Evolutionary conservation across 2,797 vertebrate genomes (phyloP).

Genomic region (Liparis tanakae): DNA sequence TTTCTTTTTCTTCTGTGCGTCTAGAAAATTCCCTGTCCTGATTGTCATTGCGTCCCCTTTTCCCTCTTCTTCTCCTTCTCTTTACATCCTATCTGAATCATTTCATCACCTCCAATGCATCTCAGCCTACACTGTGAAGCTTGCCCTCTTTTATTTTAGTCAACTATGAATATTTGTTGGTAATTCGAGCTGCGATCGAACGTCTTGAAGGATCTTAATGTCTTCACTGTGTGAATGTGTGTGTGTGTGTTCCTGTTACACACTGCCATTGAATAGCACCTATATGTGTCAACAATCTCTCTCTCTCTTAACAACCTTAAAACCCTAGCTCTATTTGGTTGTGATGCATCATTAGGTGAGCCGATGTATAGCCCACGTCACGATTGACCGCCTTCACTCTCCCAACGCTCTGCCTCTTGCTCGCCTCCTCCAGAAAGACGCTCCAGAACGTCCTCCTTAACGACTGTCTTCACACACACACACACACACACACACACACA

Average conservation of each 20-base stretch:
- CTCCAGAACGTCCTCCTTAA: slow-evolving; percentile 22
- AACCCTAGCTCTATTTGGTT: slow-evolving; percentile 11
- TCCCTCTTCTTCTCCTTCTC: neutral
- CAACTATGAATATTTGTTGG: neutral
- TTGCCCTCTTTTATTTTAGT: neutral
- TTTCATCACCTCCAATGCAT: slow-evolving; percentile 11
- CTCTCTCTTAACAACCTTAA: slow-evolving; percentile 29
- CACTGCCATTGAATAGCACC: slow-evolving; percentile 23
- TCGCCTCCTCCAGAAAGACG: slow-evolving; percentile 35
- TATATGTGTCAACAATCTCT: slow-evolving; percentile 12
- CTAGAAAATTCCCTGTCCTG: neutral
- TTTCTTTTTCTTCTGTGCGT: neutral
- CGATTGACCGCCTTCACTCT: slow-evolving; percentile 35
- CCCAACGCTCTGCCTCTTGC: slow-evolving; percentile 23
- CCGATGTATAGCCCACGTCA: slow-evolving; percentile 60
- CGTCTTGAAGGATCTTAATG: neutral
- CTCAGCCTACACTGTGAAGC: neutral
- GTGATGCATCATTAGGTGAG: slow-evolving; percentile 60
- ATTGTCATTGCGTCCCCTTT: slow-evolving; percentile 1
- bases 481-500: neutral
- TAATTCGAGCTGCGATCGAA: neutral
- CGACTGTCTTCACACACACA: slow-evolving; percentile 12
- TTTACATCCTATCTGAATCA: neutral
- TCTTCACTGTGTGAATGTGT: neutral
- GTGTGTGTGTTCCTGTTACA: slow-evolving; percentile 13